Conservation (phyloP, 2,113 vertebrate species). For the Pterocles burchelli region DNA sequence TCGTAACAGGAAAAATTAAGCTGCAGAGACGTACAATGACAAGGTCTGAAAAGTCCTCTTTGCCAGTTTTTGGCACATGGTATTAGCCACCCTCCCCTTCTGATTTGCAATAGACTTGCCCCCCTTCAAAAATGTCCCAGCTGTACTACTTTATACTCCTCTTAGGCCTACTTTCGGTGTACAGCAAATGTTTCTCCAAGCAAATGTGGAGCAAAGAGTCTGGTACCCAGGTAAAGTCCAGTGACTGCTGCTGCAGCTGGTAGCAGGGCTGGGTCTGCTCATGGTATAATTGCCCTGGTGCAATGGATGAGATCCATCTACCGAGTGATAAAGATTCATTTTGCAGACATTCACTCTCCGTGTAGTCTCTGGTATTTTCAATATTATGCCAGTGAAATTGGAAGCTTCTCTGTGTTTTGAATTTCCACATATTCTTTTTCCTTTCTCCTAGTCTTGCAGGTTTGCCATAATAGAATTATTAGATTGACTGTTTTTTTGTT, state of each 20-base stretch:
- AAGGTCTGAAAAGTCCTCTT: not conserved
- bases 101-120: not conserved
- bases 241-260: not conserved
- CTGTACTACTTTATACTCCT: not conserved
- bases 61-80: not conserved
- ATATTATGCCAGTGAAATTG: not conserved
- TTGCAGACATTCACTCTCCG: not conserved
- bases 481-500: not conserved
- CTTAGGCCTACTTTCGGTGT: not conserved
- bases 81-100: not conserved
- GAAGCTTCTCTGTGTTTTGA: not conserved
- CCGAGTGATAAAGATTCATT: not conserved
- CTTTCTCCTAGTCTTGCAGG: not conserved
- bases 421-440: not conserved
- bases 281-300: accelerated
- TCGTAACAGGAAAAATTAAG: not conserved
- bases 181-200: not conserved
- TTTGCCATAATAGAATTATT: not conserved
- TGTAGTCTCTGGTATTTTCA: not conserved
- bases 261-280: not conserved
- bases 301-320: not conserved
- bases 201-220: not conserved
- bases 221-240: not conserved
- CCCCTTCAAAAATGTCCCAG: not conserved
- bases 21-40: not conserved